Evolutionary conservation across 1,140 invertebrate genomes (phyloP), one percentile per base, ranked within the genome.

Genomic region (Bombus sylvicola): DNA sequence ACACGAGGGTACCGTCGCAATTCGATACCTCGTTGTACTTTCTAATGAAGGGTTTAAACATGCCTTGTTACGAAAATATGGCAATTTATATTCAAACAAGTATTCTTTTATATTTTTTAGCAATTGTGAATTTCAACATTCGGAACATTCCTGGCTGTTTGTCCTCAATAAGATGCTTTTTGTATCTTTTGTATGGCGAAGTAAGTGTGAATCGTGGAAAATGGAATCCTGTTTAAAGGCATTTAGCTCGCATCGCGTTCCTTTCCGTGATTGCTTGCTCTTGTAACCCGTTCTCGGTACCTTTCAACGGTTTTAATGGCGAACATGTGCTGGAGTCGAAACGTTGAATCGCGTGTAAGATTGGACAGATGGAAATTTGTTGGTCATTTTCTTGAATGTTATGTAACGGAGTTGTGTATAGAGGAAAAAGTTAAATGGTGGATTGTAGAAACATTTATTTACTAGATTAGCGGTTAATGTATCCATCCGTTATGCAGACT

Each of bases 11-110:
- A 53, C 47, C 47, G 18, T 53, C 47, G 47, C 47, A 53, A 53
- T 53, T 22, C 47, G 47, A 53, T 53, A 53, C 47, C 47, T 53
- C 59, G 28, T 62, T 62, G 90, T 90, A 91, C 86, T 57, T 72
- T 64, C 85, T 37, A 71, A 79, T 39, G 25, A 79, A 53, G 59
- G 31, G 73, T 18, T 39, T 15, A 43, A 22, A 13, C 25, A 53
- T 9, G 34, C 9, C 28, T 22, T 15, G 47, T 34, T 57, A 13
- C 6, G 41, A 22, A 79, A 79, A 79, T 47, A 37, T n/a, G 53
- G 62, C 41, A 47, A 84, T 84, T 84, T 41, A 47, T 72, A 83
- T 77, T 83, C 82, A 78, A 83, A 59, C 74, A 15, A 39, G 15
- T 37, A n/a, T 59, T 71, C 28, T 71, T 78, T 83, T n/a, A 37